Evolutionary conservation across 2,113 vertebrate genomes (phyloP), one percentile per base, ranked within the genome.

Genomic region (Crotalus helleri): DNA sequence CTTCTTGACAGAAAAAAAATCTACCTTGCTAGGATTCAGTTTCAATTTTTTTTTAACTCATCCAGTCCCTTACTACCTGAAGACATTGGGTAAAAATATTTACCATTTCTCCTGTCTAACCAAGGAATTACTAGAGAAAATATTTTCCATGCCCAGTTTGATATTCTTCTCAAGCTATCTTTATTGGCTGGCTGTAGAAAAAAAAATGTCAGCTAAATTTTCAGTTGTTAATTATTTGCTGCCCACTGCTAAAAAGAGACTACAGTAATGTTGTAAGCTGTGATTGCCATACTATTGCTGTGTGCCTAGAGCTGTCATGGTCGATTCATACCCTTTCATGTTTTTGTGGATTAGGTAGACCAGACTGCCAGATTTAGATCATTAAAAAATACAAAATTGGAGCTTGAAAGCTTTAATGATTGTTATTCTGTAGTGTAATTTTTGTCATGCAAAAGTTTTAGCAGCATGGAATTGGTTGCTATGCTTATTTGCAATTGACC

Each of bases 401-500:
- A 91, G 0, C 13, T 88, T 49, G 33, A 49, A 55, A 92, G 23
- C 33, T 5, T 89, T 39, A 92, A 58, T 58, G 87, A 61, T 8
- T 90, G 90, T 44, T 21, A 21, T 39, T 74, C 46, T 90, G 15
- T 29, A 81, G 29, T 51, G 39, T 33, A 33, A 33, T 57, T 89
- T 23, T 74, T 85, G 13, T 85, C 17, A 49, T 44, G 69, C 49
- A 81, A 64, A 93, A 39, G 81, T 87, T 94, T 91, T 91, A 88
- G 69, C 92, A 21, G 81, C 90, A 59, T 91, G 24, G 12, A 92
- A 91, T 85, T 55, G 7, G 5, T 85, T 92, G 21, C 44, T 81
- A 49, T 94, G 46, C 21, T 92, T 93, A 19, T 44, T 95, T 93
- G 53, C 61, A 89, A 4, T 93, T 46, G 91, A 61, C 91, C 55